Evolutionary conservation across 2,113 vertebrate species (phyloP).

Genomic region (Mobula birostris): DNA sequence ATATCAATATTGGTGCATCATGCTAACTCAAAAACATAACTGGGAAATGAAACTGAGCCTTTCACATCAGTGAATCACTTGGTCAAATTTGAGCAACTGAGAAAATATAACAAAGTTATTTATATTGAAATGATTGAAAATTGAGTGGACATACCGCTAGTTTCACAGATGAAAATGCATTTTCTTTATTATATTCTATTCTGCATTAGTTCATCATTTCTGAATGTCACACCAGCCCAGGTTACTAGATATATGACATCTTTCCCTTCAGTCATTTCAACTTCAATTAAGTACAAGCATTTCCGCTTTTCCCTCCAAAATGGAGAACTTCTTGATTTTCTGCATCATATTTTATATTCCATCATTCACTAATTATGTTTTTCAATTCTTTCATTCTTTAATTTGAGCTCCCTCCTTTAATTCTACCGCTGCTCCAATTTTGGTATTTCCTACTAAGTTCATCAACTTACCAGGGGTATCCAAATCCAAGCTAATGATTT

Average conservation of each 20-base stretch:
- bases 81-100: not conserved
- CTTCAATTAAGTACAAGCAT: not conserved
- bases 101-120: not conserved
- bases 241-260: not conserved
- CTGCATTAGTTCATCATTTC: not conserved
- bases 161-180: not conserved
- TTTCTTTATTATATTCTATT: not conserved
- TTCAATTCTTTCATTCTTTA: not conserved
- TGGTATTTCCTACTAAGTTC: not conserved
- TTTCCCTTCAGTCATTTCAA: not conserved
- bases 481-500: not conserved
- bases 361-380: not conserved
- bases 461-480: not conserved
- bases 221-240: not conserved
- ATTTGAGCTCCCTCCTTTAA: slow-evolving; percentile 11
- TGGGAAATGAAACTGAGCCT: not conserved
- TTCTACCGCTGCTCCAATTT: not conserved
- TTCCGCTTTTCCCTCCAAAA: not conserved
- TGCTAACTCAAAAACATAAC: not conserved
- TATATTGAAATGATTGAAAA: not conserved
- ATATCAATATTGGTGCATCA: not conserved
- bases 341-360: not conserved
- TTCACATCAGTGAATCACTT: not conserved
- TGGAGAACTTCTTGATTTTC: not conserved
- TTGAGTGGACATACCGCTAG: not conserved